Conservation (phyloP, 2,113 vertebrate species). For the Erythrocercus mccallii region DNA sequence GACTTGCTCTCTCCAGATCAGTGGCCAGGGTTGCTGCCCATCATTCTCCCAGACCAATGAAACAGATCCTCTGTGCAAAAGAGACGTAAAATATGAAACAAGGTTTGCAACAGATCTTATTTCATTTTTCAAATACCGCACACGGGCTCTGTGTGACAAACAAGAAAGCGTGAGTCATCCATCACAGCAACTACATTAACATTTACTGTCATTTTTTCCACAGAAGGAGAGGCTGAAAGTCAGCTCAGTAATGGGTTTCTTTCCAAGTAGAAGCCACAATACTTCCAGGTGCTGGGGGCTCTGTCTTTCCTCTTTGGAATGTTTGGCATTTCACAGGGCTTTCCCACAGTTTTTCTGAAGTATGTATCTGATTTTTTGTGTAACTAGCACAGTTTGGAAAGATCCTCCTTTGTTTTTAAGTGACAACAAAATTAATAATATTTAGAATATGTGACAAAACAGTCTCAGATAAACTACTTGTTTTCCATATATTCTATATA, state of each 20-base stretch:
- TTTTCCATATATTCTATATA: background rate
- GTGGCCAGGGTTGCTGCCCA: background rate
- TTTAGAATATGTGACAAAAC: background rate
- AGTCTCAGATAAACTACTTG: background rate
- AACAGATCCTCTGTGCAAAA: background rate
- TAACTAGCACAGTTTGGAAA: background rate
- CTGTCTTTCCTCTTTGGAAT: background rate
- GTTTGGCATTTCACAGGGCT: background rate
- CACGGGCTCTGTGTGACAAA: background rate
- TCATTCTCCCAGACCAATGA: background rate
- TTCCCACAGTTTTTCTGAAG: background rate
- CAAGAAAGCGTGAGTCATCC: background rate
- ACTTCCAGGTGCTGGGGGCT: background rate
- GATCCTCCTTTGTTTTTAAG: background rate
- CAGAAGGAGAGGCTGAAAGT: background rate
- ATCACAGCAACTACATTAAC: background rate
- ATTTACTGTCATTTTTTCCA: background rate
- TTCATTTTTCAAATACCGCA: background rate
- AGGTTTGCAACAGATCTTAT: background rate
- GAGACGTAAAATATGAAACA: background rate
- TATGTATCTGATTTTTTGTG: background rate
- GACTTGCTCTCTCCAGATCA: accelerated
- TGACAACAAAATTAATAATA: background rate
- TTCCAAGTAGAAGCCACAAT: background rate
- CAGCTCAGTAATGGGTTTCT: background rate